Percentiles rank a stretch among this genome's conserved stretches.
phyloP scores from a whole-genome alignment of 2,797 vertebrate genomes.

The Linurgus olivaceus region DNA sequence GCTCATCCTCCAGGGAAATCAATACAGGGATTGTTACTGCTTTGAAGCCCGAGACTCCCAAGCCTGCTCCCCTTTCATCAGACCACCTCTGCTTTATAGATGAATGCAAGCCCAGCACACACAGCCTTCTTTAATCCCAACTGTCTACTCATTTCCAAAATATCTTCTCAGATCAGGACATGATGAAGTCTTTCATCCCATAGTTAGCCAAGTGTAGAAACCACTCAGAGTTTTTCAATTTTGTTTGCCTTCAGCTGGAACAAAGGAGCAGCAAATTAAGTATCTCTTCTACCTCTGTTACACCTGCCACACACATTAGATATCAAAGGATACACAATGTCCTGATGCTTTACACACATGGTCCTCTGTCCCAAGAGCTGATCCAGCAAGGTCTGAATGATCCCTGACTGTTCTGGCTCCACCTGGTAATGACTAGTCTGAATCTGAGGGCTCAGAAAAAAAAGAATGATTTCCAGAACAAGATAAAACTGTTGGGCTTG shows the following conservation, averaged over 20 bases:
- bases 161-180: not conserved
- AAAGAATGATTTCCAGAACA: not conserved
- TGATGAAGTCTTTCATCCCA: not conserved
- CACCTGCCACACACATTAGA: not conserved
- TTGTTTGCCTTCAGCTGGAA: not conserved
- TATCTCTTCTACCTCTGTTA: not conserved
- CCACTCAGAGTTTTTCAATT: not conserved
- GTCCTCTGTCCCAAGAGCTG: not conserved
- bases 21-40: not conserved
- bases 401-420: slow-evolving; percentile 27
- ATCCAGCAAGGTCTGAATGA: slow-evolving; percentile 64
- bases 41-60: not conserved
- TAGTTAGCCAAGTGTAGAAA: not conserved
- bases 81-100: not conserved
- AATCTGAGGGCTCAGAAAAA: slow-evolving; percentile 50
- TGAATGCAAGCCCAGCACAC: not conserved
- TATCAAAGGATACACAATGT: slow-evolving; percentile 76
- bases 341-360: not conserved
- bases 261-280: not conserved
- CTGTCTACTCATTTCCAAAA: not conserved
- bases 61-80: not conserved
- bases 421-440: slow-evolving; percentile 53
- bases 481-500: not conserved
- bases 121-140: not conserved
- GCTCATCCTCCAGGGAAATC: not conserved